Percentiles rank a stretch among this genome's conserved stretches.
Evolutionary conservation across 2,888 invertebrate genomes (phyloP).

Genomic region (Xestia c-nigrum): DNA sequence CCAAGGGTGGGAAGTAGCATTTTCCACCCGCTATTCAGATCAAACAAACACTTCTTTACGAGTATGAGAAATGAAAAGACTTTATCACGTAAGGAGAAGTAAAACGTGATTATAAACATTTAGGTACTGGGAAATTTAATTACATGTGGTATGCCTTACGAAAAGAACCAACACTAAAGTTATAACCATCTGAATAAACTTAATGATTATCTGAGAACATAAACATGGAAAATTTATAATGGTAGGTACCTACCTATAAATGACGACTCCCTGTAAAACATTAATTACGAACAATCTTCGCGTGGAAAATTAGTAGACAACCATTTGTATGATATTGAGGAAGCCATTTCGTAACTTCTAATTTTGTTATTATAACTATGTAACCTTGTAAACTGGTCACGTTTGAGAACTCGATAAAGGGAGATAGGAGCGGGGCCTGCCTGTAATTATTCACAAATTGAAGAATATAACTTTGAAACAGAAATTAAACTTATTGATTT

Average conservation of each 20-base stretch:
- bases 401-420: constrained; percentile 61
- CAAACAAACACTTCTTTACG: no score
- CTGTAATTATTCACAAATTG: constrained; percentile 70
- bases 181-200: no score
- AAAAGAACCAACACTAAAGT: no score
- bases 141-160: no score
- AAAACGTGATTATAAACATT: neutral
- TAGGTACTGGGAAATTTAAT: neutral
- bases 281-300: constrained; percentile 29
- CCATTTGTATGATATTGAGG: constrained; percentile 21
- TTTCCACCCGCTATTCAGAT: no score
- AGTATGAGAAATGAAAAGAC: no score
- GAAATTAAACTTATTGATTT: constrained; percentile 71
- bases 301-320: constrained; percentile 24
- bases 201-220: neutral
- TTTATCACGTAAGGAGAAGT: neutral
- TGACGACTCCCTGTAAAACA: constrained; percentile 3
- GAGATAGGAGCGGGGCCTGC: constrained; percentile 45
- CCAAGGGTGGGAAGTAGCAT: no score
- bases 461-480: constrained; percentile 68
- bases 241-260: neutral
- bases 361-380: constrained; percentile 60
- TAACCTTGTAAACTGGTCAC: constrained; percentile 62
- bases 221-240: neutral
- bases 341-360: constrained; percentile 39